These are phyloP conservation scores for Keiferia lycopersicella DNA, from an alignment of 2,888 invertebrate species.

Conservation along the genomic window DNA sequence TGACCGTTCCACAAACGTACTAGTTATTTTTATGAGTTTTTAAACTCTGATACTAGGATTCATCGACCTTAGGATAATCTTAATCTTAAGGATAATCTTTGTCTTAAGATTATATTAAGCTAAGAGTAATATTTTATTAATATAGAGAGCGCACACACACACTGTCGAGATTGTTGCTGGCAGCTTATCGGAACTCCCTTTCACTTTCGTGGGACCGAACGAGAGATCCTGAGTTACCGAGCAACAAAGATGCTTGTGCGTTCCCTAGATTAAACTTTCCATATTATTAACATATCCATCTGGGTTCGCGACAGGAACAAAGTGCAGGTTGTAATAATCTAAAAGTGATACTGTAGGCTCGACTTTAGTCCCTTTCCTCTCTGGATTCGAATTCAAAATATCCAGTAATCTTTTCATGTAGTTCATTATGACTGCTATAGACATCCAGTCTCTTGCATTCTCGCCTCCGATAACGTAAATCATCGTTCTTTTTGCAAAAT, in stretches of 20 bases:
- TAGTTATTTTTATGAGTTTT: background rate
- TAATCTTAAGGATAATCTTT: no score
- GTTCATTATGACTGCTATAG: constrained; percentile 1
- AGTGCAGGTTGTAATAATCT: constrained; percentile 4
- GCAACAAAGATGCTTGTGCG: no score
- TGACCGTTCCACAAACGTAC: no score
- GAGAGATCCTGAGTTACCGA: no score
- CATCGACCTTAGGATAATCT: background rate
- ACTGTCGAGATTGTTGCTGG: no score
- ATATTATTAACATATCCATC: constrained; percentile 13
- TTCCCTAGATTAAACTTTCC: background rate
- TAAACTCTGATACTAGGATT: background rate
- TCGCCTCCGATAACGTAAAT: constrained; percentile 7
- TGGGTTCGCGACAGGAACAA: constrained; percentile 11
- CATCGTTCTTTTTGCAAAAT: background rate
- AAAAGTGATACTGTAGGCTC: background rate
- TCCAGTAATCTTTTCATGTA: background rate
- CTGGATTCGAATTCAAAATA: background rate
- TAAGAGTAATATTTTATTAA: no score
- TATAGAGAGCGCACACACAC: no score
- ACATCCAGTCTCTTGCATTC: constrained; percentile 11
- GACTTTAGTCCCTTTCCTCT: no score
- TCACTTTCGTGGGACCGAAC: no score
- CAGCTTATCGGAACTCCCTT: no score
- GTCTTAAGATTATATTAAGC: no score